Conservation (phyloP, 1,140 invertebrate genomes). For the Dendroctonus ponderosae region DNA sequence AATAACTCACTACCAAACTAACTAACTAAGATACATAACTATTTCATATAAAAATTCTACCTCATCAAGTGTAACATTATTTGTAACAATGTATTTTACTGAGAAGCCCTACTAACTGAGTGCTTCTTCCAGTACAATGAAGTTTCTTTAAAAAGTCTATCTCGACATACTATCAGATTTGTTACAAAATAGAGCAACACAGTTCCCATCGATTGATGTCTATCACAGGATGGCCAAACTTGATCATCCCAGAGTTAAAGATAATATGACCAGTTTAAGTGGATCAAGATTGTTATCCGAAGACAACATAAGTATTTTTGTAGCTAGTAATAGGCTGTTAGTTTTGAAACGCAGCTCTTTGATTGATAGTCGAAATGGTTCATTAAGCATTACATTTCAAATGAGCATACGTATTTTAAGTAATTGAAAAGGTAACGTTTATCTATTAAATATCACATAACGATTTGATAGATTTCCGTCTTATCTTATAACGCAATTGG, state of each 20-base stretch:
- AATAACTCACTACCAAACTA: no score
- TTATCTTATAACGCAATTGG: constrained; percentile 4
- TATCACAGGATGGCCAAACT: constrained; percentile 5
- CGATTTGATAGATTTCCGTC: neutral
- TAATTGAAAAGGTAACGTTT: no score
- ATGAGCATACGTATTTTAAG: no score
- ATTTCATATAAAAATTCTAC: no score
- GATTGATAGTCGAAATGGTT: constrained; percentile 4
- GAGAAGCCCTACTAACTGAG: no score
- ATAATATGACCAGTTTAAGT: constrained; percentile 18
- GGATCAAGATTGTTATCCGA: constrained; percentile 17
- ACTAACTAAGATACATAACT: no score
- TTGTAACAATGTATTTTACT: no score
- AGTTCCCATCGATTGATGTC: constrained; percentile 15
- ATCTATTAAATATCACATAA: neutral
- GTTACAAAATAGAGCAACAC: constrained; percentile 12
- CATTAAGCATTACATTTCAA: neutral
- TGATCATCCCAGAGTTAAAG: constrained; percentile 12
- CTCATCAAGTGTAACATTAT: no score
- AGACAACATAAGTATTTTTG: constrained; percentile 15
- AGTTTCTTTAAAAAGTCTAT: neutral
- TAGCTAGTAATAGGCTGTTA: constrained; percentile 11
- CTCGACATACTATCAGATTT: constrained; percentile 4
- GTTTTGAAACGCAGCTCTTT: neutral
- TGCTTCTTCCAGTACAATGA: no score